Conservation (phyloP, 2,888 invertebrate genomes). For the Caenorhabditis panamensis region DNA sequence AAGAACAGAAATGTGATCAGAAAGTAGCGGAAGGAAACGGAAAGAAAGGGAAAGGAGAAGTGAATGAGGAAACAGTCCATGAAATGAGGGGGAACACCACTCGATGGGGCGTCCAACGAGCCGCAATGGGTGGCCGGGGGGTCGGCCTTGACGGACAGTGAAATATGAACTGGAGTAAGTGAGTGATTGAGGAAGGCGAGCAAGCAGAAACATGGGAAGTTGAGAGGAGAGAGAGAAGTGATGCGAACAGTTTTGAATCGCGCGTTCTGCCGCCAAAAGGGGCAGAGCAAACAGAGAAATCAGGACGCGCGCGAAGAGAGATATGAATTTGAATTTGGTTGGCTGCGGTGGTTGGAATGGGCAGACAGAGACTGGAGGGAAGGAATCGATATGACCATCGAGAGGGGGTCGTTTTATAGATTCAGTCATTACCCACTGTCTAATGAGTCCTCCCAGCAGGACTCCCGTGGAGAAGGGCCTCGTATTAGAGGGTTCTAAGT, state of each 20-base stretch:
- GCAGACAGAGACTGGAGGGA: neutral
- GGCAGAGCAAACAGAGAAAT: slow-evolving; percentile 1
- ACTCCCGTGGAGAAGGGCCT: too few relatives aligned
- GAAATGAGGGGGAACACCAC: slow-evolving; percentile 32
- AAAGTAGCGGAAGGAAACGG: neutral
- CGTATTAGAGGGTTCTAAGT: too few relatives aligned
- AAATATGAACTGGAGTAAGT: slow-evolving; percentile 35
- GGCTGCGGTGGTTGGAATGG: neutral
- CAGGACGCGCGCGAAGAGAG: neutral
- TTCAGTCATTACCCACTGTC: too few relatives aligned
- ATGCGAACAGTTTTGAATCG: slow-evolving; percentile 1
- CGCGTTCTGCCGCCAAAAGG: slow-evolving; percentile 6
- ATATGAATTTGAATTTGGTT: neutral
- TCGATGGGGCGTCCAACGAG: slow-evolving; percentile 30
- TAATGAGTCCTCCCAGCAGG: too few relatives aligned
- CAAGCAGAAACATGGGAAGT: neutral
- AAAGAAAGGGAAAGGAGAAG: slow-evolving; percentile 12
- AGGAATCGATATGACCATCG: too few relatives aligned
- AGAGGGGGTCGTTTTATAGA: too few relatives aligned
- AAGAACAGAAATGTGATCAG: neutral
- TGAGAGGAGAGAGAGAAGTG: neutral
- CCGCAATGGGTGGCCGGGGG: slow-evolving; percentile 49
- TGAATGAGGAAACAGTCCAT: slow-evolving; percentile 37
- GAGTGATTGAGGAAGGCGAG: neutral
- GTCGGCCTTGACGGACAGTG: slow-evolving; percentile 41